Conservation (phyloP, 2,113 vertebrate species). For the Parus major region DNA sequence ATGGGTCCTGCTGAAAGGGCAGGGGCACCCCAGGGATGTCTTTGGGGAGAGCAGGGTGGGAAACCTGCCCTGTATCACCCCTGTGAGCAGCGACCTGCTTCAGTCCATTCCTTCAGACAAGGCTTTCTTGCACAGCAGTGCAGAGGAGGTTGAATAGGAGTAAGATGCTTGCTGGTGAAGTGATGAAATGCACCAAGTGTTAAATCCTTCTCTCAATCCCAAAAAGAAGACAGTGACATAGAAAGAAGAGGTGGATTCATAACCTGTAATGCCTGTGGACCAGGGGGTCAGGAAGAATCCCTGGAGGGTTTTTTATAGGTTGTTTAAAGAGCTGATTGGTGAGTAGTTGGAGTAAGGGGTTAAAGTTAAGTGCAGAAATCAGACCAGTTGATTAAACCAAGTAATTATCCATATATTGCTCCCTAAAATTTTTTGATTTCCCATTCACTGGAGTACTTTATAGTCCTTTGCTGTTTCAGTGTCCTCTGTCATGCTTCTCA, state of each 20-base stretch:
- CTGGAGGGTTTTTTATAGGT: neutral
- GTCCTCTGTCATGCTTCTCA: neutral
- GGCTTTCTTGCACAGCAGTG: neutral
- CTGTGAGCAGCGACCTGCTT: neutral
- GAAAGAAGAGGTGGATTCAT: neutral
- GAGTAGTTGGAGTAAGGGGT: neutral
- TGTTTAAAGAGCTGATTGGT: neutral
- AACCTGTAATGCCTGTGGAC: neutral
- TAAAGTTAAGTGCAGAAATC: neutral
- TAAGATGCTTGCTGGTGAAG: neutral
- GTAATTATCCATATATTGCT: neutral
- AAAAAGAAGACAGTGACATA: neutral
- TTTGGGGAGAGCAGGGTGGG: neutral
- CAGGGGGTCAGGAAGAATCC: neutral
- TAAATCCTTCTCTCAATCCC: neutral
- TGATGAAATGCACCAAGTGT: neutral
- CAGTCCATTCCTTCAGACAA: neutral
- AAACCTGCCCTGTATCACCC: neutral
- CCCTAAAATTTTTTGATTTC: neutral
- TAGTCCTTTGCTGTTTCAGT: neutral
- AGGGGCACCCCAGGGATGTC: neutral
- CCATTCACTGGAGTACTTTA: neutral
- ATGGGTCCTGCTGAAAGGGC: neutral
- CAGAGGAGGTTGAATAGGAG: neutral
- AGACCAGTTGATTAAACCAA: neutral